phyloP scores from a whole-genome alignment of 1,140 invertebrate species.

The Drosophila ogumai region DNA sequence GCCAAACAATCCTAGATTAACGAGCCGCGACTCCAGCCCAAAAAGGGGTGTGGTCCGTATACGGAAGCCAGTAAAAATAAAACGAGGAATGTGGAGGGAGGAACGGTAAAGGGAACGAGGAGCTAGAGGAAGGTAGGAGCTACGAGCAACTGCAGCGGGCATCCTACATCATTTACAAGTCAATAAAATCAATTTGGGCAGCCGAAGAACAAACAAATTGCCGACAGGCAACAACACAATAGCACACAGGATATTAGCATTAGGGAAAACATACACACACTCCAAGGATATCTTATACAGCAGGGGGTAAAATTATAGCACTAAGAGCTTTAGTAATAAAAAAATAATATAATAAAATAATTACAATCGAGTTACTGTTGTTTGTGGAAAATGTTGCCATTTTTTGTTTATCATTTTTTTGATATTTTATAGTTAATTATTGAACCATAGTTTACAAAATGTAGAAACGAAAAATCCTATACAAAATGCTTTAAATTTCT shows the following conservation, averaged over 20 bases:
- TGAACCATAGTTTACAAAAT: no score
- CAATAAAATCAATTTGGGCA: constrained; percentile 77
- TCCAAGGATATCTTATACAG: constrained; percentile 3
- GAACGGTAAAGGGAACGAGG: background rate
- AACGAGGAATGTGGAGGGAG: background rate
- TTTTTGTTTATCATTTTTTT: no score
- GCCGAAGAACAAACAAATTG: constrained; percentile 71
- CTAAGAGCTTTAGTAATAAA: background rate
- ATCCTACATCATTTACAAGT: constrained; percentile 76
- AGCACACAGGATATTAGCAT: constrained; percentile 55
- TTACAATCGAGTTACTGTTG: no score
- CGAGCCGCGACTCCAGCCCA: constrained; percentile 15
- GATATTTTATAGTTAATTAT: no score
- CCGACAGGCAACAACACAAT: constrained; percentile 51
- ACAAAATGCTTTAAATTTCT: no score
- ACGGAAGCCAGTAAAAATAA: constrained; percentile 26
- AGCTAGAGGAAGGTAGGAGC: background rate
- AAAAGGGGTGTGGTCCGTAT: constrained; percentile 35
- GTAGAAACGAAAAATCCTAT: no score
- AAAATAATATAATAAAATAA: background rate
- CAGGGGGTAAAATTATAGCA: background rate
- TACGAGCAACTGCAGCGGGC: constrained; percentile 2
- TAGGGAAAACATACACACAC: constrained; percentile 63
- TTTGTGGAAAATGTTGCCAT: no score
- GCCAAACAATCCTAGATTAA: constrained; percentile 47